Evolutionary conservation across 2,113 vertebrate species (phyloP), one percentile per base, ranked within the genome.

Genomic region (Perccottus glenii): DNA sequence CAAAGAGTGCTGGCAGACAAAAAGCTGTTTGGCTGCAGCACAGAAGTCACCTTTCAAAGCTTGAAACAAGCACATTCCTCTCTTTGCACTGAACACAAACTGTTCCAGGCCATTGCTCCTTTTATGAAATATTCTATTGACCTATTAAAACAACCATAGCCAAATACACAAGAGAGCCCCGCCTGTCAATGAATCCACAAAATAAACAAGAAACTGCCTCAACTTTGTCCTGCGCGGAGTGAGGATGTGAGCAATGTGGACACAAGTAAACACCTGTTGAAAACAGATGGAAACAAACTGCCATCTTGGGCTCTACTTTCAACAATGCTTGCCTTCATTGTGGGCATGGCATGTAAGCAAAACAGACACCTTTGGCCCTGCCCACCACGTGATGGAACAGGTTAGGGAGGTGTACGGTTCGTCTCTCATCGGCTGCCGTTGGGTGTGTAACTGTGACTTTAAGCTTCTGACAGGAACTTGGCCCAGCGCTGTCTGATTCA

Each of bases 261-360:
- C 85, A 77, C 85, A 86, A 84, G 84, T 76, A 89, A 90, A 89
- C 87, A 87, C 85, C 87, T 87, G 89, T 67, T 89, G 80, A 89
- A 90, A 92, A 87, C 78, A 85, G 61, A 51, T 89, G 85, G 86
- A 91, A 91, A 89, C 84, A 42, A 83, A 81, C 84, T 83, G 83
- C 83, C 89, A 84, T 88, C 62, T 84, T 76, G 69, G 68, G 11
- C 19, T 62, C 61, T 45, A 50, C 67, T 58, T 77, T 86, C 70
- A 88, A 92, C 90, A 90, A 92, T 87, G 86, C 89, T 86, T 91
- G 83, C 87, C 86, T 92, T 91, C 81, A 70, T 36, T 40, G 68
- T 47, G 11, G 64, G 62, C 72, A 84, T 70, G 67, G 78, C 57
- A 55, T 68, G 70, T 76, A 60, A 77, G 79, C 75, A 81, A 42